phyloP scores from a whole-genome alignment of 2,888 invertebrate species.

The Chalcosyrphus nemorum region DNA sequence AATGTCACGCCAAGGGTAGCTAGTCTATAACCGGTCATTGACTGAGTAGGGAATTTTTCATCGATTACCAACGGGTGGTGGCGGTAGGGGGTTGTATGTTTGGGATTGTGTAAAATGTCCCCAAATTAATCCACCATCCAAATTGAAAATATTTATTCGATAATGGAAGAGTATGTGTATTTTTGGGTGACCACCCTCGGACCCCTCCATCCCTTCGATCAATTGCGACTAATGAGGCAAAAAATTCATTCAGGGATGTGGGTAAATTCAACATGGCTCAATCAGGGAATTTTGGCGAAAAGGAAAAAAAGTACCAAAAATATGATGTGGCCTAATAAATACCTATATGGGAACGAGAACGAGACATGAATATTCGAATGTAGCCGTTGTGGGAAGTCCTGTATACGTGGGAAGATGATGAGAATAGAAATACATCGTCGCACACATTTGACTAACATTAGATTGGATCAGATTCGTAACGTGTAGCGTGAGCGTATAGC shows the following conservation, averaged over 20 bases:
- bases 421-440: not conserved
- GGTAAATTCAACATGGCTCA: not conserved
- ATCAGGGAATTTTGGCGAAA: not conserved
- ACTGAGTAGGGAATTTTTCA: conserved; percentile 54
- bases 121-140: conserved; percentile 29
- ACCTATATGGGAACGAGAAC: no score
- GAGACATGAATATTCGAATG: no score
- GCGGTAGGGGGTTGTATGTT: not conserved
- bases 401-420: not conserved
- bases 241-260: conserved; percentile 5
- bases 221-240: conserved; percentile 31
- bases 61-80: not conserved
- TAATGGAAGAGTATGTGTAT: not conserved
- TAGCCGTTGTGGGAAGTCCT: not conserved
- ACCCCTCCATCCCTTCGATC: not conserved
- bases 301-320: no score
- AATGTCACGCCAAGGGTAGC: conserved; percentile 53
- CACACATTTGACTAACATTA: no score
- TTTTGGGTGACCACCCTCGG: conserved; percentile 8
- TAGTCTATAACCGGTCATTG: conserved; percentile 48
- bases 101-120: conserved; percentile 24
- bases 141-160: conserved; percentile 32
- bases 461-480: not conserved
- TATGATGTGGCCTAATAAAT: no score
- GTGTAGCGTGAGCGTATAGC: no score